Conservation (phyloP, 2,888 invertebrate species). For the Leptarthrus brevirostris region DNA sequence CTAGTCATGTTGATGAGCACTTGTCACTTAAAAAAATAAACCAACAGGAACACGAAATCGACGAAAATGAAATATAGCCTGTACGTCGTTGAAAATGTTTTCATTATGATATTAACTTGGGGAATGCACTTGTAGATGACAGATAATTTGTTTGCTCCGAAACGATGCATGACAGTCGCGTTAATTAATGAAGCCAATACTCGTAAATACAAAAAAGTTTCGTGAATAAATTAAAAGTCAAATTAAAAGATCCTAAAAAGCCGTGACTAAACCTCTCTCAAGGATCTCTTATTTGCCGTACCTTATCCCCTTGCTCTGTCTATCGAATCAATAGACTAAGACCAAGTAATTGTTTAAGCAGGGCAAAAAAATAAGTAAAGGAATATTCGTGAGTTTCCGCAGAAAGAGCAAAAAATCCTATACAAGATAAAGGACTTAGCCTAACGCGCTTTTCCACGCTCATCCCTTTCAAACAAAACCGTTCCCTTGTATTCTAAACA, state of each 20-base stretch:
- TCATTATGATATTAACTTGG: too few relatives aligned
- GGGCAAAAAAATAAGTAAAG: not conserved
- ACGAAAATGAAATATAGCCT: too few relatives aligned
- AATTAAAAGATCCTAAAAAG: conserved; percentile 25
- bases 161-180: too few relatives aligned
- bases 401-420: conserved; percentile 4
- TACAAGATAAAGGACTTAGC: conserved; percentile 35
- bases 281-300: not conserved
- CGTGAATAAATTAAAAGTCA: too few relatives aligned
- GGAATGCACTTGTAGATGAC: too few relatives aligned
- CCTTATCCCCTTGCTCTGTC: not conserved
- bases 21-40: too few relatives aligned
- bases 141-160: too few relatives aligned
- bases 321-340: conserved; percentile 15
- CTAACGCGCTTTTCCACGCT: conserved; percentile 13
- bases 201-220: too few relatives aligned
- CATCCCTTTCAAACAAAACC: not conserved
- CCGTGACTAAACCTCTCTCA: conserved; percentile 7
- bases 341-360: not conserved
- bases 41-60: too few relatives aligned
- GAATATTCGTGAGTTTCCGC: not conserved
- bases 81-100: too few relatives aligned
- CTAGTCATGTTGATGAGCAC: too few relatives aligned
- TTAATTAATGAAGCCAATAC: too few relatives aligned
- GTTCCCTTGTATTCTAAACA: not conserved